phyloP scores from a whole-genome alignment of 1,140 invertebrate genomes.

The Drosophila triauraria region DNA sequence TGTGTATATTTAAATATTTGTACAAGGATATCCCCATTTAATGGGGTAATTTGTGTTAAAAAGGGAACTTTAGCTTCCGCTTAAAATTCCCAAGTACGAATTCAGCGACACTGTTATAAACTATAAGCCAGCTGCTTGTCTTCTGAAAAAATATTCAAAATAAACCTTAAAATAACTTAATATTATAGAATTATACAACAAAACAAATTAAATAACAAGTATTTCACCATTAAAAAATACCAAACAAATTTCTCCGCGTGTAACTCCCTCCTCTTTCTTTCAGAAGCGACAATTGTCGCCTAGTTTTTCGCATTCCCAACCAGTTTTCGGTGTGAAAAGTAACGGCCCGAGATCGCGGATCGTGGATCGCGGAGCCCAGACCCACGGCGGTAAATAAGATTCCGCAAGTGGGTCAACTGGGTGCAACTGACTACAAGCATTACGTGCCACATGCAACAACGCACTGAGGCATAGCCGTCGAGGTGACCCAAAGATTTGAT shows the following conservation, averaged over 20 bases:
- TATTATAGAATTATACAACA: neutral
- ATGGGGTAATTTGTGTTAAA: no score
- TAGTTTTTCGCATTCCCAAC: slow-evolving; percentile 65
- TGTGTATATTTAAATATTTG: no score
- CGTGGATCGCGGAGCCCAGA: slow-evolving; percentile 1
- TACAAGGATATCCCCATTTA: no score
- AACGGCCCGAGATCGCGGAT: slow-evolving; percentile 49
- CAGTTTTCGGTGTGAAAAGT: slow-evolving; percentile 76
- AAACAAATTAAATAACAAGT: neutral
- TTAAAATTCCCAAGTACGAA: no score
- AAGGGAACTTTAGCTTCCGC: no score
- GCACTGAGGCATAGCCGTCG: slow-evolving; percentile 49
- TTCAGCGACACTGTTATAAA: no score
- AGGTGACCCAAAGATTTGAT: slow-evolving; percentile 72
- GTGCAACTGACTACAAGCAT: slow-evolving; percentile 19
- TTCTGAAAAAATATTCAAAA: no score
- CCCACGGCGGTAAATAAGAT: slow-evolving; percentile 33
- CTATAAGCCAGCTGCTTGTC: no score
- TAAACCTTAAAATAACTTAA: no score
- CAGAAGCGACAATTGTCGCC: slow-evolving; percentile 64
- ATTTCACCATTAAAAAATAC: no score
- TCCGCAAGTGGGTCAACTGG: slow-evolving; percentile 68
- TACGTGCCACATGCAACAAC: slow-evolving; percentile 66
- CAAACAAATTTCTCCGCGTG: neutral
- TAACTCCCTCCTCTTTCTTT: neutral